phyloP scores from a whole-genome alignment of 1,140 invertebrate species.

The Macrostomum lignano region DNA sequence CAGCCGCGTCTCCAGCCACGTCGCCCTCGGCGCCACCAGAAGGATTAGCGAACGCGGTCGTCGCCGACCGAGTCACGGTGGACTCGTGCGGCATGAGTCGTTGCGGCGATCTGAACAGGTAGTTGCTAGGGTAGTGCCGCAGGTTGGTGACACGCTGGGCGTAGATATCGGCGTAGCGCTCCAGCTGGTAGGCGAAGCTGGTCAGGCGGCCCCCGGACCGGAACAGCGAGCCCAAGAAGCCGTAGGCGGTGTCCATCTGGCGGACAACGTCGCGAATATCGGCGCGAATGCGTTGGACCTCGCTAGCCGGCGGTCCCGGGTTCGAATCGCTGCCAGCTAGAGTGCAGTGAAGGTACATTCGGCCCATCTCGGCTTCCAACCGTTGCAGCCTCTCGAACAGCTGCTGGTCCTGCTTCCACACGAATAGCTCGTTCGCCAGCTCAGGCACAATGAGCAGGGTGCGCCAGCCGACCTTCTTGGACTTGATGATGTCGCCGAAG shows the following conservation, averaged over 20 bases:
- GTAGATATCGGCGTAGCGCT: constrained; percentile 86
- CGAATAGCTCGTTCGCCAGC: constrained; percentile 70
- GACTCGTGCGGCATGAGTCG: constrained; percentile 6
- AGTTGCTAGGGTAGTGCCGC: constrained; percentile 89
- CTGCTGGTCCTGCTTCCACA: constrained; percentile 86
- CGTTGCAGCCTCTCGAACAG: constrained; percentile 64
- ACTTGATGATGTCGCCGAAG: constrained; percentile 89
- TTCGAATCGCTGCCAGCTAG: too few species aligned
- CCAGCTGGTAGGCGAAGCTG: constrained; percentile 68
- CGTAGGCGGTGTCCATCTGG: constrained; percentile 91
- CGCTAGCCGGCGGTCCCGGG: too few species aligned
- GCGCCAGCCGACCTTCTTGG: constrained; percentile 93
- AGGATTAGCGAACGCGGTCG: too few species aligned
- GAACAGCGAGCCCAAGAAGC: constrained; percentile 82
- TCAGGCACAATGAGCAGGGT: constrained; percentile 94
- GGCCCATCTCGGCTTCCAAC: constrained; percentile 60
- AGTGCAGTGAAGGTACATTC: too few species aligned
- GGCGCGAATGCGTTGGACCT: too few species aligned
- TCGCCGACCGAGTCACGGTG: constrained; percentile 4
- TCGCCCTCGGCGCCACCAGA: too few species aligned
- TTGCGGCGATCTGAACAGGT: constrained; percentile 21
- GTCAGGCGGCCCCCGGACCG: constrained; percentile 61
- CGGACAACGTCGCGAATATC: constrained; percentile 60
- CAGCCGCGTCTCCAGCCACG: too few species aligned
- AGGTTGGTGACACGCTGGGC: constrained; percentile 78